Base-by-base conservation (phyloP, 2,888 invertebrate genomes). In the Ctenicera cuprea region DNA sequence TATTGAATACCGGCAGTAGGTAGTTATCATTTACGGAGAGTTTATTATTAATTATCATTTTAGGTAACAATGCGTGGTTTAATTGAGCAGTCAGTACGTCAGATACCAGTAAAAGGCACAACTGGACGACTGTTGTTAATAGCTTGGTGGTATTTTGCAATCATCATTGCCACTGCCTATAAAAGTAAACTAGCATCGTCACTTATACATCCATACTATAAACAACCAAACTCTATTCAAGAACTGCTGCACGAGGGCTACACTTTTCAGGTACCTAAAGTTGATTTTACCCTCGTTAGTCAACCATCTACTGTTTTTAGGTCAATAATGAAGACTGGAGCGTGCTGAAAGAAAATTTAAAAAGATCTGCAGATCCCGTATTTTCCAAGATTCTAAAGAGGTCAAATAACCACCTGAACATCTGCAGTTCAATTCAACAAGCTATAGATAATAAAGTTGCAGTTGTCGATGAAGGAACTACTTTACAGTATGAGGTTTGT, bases 161-260 rank as follows among this genome's bases (percentile, higher is more conserved):
- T 72, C 20, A 72, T 67, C 18, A 50, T 72, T 4, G 11, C 52
- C 8, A 67, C 67, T 1, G 45, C 61, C 1, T 67, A 72, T 41
- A 67, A 61, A 33, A 72, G 72, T 26, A 72, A 72, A 67, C 18
- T 72, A 18, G 50, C 61, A 11, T 66, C 72, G 9, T 50, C 45
- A 18, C 22, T 72, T 18, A 50, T 72, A 20, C 14, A 72, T n/a
- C 48, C 66, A 0, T 9, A 37, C 8, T 14, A 61, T 16, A 37
- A 20, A 8, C 26, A 50, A 52, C 61, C 59, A 11, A 26, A 59
- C 11, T 50, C 61, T 7, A 16, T 72, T n/a, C 7, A 26, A 8
- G 72, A 72, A n/a, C n/a, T 72, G 5, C 14, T 41, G 7, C 1
- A 18, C 2, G 9, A 54, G 14, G 71, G 65, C 5, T 71, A 65